phyloP scores from a whole-genome alignment of 1,140 invertebrate genomes.

The Prorops nasuta region DNA sequence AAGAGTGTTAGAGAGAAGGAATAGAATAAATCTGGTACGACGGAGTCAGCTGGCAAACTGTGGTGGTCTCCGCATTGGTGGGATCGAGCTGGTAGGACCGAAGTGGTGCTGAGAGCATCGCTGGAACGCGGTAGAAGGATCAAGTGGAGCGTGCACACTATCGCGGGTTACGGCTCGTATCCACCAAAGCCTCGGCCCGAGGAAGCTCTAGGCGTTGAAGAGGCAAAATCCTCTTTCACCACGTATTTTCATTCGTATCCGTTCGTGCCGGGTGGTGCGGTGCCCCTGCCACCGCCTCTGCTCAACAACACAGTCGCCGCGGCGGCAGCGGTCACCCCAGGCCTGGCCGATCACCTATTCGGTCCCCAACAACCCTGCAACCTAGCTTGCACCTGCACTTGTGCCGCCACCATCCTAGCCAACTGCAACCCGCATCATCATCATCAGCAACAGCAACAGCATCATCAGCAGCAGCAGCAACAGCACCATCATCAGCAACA shows the following conservation, averaged over 20 bases:
- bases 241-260: constrained; percentile 59
- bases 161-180: no score
- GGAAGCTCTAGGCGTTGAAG: constrained; percentile 31
- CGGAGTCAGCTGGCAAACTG: constrained; percentile 16
- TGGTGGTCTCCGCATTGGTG: constrained; percentile 1
- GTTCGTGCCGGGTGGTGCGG: constrained; percentile 54
- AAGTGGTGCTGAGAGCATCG: background rate
- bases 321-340: constrained; percentile 41
- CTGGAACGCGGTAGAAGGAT: background rate
- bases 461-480: constrained; percentile 38
- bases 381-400: constrained; percentile 47
- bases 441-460: constrained; percentile 35
- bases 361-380: constrained; percentile 45
- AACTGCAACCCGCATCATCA: constrained; percentile 33
- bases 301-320: constrained; percentile 29
- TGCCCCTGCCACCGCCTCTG: constrained; percentile 45
- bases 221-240: constrained; percentile 48
- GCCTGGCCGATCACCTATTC: constrained; percentile 45
- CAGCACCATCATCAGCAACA: constrained; percentile 40
- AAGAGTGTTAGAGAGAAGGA: background rate
- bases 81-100: constrained; percentile 8
- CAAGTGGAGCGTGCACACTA: background rate
- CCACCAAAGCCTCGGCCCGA: constrained; percentile 1
- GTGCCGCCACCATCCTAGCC: constrained; percentile 42
- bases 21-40: background rate